Evolutionary conservation across 2,888 invertebrate species (phyloP), one percentile per base, ranked within the genome.

Genomic region (Lymantria monacha): DNA sequence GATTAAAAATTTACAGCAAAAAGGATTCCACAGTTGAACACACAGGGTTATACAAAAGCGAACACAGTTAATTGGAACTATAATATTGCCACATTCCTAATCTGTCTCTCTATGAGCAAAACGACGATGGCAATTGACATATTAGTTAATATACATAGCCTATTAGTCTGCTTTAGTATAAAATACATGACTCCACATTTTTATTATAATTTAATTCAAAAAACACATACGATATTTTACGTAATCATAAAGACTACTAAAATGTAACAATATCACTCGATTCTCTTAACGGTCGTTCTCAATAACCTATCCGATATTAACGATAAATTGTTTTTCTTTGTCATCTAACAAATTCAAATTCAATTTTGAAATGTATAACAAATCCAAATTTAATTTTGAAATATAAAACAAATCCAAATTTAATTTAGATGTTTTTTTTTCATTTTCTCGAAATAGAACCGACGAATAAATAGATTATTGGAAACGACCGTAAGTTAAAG

Each of bases 101-200:
- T 55, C 51, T 53, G 22, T 22, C 54, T 49, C 50, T 52, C 51
- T 49, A 49, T 45, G 46, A 42, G 37, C 46, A 46, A 53, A 55
- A 41, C 43, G 59, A 54, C 53, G 55, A 22, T 22, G 22, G 22
- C 22, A 22, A 22, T 22, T 55, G 49, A 53, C 51, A 44, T 55
- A 55, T 64, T 68, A 70, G 63, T 61, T 49, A 44, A 57, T n/a
- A n/a, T 49, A 49, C 47, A 51, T 44, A 63, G 44, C 61, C 54
- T 59, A 64, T 70, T 65, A 63, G 62, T 59, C 70, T 68, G 63
- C 57, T 57, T 69, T 56, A 65, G 68, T 73, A 72, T 70, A 74
- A 66, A 72, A 80, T 78, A 78, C 79, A 76, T 69, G 75, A 77
- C 68, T 73, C 72, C 72, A 78, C 74, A 74, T 63, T 66, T 69